Evolutionary conservation across 2,888 invertebrate species (phyloP), one percentile per base, ranked within the genome.

Genomic region (Epinotia ramella): DNA sequence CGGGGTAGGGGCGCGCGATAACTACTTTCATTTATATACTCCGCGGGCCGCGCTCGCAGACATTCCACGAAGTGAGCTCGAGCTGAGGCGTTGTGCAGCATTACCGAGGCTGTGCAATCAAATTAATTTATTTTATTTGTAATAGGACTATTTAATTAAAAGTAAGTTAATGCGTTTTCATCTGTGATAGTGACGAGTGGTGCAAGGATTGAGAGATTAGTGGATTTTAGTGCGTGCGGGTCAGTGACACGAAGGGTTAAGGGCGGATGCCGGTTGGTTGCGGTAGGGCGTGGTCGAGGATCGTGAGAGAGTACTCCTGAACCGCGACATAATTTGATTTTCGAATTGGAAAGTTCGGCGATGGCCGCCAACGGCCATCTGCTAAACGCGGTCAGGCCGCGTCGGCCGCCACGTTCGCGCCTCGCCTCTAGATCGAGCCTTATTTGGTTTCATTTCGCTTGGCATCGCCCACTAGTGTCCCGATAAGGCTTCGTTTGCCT

Each of bases 21-120:
- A 93, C 89, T 93, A 90, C 89, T 91, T 92, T 93, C 94, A 88
- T 93, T 92, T 93, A 94, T 95, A 95, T 95, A 95, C 94, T 94
- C 95, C 89, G 93, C 88, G 83, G 81, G 88, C 87, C 88, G 86
- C 89, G 86, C 82, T 85, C 87, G 90, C 87, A 86, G 89, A 89
- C 94, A 95, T 95, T 95, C 94, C 92, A 92, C 91, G 87, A 89
- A 93, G 93, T 91, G 93, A 89, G 89, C 92, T 91, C 87, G 94
- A 93, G 92, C 86, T 87, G 92, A 87, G 86, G 89, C 79, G 89
- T 94, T 90, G 94, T 94, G 86, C 93, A 90, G 94, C 92, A 85
- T 80, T 84, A 91, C 87, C 84, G 89, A 91, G 93, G 94, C 94
- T 94, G 95, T 95, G 92, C 94, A 91, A 91, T 90, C 88, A 88